Base-by-base conservation (phyloP, 2,888 invertebrate genomes). In the Epirrhoe tristata region DNA sequence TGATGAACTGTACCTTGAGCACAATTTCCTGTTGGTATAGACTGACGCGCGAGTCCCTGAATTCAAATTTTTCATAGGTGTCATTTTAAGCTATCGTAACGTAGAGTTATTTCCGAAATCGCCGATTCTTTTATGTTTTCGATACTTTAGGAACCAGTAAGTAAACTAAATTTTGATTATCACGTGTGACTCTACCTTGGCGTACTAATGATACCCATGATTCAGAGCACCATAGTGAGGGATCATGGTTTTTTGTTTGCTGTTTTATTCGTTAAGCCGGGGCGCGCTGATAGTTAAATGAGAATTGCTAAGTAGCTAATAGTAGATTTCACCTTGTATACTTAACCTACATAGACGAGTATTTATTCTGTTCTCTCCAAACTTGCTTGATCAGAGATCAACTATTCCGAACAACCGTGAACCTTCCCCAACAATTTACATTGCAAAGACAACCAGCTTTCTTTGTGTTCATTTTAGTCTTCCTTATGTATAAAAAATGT, bases 361-460 rank as follows among this genome's bases (percentile, higher is more conserved):
- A 43, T 43, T 43, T 43, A 43, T 43, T 12, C 39, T 43, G 12
- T 43, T 10, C 39, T 39, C 39, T n/a, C 36, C 39, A 55, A 56
- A 56, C 56, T 56, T 46, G 43, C 55, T 24, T 24, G 24, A 39
- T 56, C n/a, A 46, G 31, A 56, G 56, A 43, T 46, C 43, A 46
- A 46, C 43, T 43, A 43, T 43, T 43, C 10, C 39, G 43, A 10
- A 17, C 55, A n/a, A 31, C 56, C 56, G 24, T 56, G 56, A 46
- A 43, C 24, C 56, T 46, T 43, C n/a, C 39, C 12, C 4, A 46
- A 46, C 48, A 46, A 31, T 48, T 57, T 57, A 57, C 57, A 57
- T 57, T 24, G 14, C 57, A 57, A 57, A 57, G 57, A 32, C 31
- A 46, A 12, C 31, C 12, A 48, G 48, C 46, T 48, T 48, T 32